Evolutionary conservation across 2,888 invertebrate species (phyloP), one percentile per base, ranked within the genome.

Genomic region (Sinotaia quadrata): DNA sequence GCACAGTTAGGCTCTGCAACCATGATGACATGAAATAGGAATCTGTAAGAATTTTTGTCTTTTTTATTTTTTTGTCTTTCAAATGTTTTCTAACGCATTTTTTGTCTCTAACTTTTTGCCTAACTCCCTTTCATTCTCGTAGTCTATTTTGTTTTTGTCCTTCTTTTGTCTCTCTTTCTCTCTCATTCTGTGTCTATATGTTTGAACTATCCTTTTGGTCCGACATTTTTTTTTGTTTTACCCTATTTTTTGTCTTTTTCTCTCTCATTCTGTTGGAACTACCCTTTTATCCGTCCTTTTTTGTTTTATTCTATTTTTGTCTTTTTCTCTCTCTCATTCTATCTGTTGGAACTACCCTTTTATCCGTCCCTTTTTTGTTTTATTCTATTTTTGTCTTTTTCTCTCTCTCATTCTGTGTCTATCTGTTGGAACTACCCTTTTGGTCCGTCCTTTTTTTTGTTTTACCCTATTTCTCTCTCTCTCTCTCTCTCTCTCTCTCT

Each of bases 401-500:
- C n/a, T n/a, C n/a, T n/a, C n/a, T n/a, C n/a, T n/a, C n/a, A n/a
- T n/a, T n/a, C n/a, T n/a, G n/a, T n/a, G 12, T 41, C 41, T 49
- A 1, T 49, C 49, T 49, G n/a, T n/a, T n/a, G n/a, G n/a, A n/a
- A n/a, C n/a, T n/a, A n/a, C n/a, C n/a, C n/a, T n/a, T n/a, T n/a
- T n/a, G n/a, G n/a, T n/a, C 49, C 24, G 21, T 49, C 49, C 24
- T 24, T 49, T 24, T 49, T 24, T 49, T 24, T 12, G 21, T 12
- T 15, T 49, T 24, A 21, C 49, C 24, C 41, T 41, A 10, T 41
- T 15, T 41, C 41, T 41, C 41, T 41, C 41, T 41, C 41, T 41
- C 41, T 41, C 41, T 41, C 41, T 41, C 49, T 49, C 49, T 49
- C 49, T 49, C 49, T 49, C 49, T 49, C 49, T 49, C 49, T 4